Evolutionary conservation across 2,797 vertebrate genomes (phyloP).

Genomic region (Microctenopoma steveboyesi): DNA sequence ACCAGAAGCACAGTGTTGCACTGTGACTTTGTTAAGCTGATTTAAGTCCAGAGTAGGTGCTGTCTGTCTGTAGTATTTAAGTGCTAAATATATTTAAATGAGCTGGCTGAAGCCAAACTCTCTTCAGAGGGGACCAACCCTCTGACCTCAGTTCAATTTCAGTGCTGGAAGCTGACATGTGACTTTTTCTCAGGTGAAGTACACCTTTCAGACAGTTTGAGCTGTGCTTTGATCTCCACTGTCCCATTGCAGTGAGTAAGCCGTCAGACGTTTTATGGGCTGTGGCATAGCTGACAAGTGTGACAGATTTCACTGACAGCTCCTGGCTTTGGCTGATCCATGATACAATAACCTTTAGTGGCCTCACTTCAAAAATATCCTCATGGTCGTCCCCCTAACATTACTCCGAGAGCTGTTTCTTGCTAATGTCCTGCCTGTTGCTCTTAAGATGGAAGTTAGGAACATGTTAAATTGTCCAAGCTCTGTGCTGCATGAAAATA

Average conservation of each 20-base stretch:
- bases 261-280: conserved; percentile 55
- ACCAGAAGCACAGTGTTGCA: conserved; percentile 6
- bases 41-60: conserved; percentile 5
- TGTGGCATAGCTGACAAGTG: conserved; percentile 56
- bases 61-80: conserved; percentile 1
- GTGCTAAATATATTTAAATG: conserved; percentile 18
- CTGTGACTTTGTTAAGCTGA: conserved; percentile 9
- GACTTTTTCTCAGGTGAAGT: conserved; percentile 55
- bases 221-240: conserved; percentile 49
- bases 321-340: conserved; percentile 55
- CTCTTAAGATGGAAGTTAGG: conserved; percentile 24
- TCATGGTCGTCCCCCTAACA: conserved; percentile 30
- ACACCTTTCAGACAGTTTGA: conserved; percentile 30
- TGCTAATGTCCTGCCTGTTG: conserved; percentile 24
- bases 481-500: conserved; percentile 8
- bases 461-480: conserved; percentile 17
- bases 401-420: conserved; percentile 19
- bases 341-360: conserved; percentile 56
- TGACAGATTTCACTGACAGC: conserved; percentile 66
- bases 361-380: conserved; percentile 49
- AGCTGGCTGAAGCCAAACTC: conserved; percentile 12
- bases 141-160: conserved; percentile 21
- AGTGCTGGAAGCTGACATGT: conserved; percentile 22
- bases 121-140: not conserved
- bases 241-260: conserved; percentile 49